phyloP scores from a whole-genome alignment of 1,140 invertebrate genomes.

The Colletes gigas region DNA sequence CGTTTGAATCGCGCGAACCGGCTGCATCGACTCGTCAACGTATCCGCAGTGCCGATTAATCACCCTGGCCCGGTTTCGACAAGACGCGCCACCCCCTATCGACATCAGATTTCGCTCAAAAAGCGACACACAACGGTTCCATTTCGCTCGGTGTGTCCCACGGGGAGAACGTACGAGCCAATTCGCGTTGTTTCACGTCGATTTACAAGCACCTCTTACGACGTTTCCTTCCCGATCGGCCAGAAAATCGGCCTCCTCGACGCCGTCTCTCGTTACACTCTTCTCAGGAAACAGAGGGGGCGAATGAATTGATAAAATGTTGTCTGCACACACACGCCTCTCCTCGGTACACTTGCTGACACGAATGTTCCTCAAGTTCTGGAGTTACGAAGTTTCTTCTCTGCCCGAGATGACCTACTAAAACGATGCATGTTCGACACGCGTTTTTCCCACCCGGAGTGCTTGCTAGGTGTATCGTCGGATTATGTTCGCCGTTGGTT shows the following conservation, averaged over 20 bases:
- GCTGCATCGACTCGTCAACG: slow-evolving; percentile 58
- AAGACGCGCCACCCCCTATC: slow-evolving; percentile 31
- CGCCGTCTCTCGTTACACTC: not conserved
- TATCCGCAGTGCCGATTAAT: slow-evolving; percentile 60
- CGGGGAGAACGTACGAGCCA: not conserved
- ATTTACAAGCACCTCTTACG: not conserved
- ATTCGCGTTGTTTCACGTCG: not conserved
- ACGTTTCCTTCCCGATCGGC: not conserved
- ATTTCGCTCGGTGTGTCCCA: not conserved
- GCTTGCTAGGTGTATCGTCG: not conserved
- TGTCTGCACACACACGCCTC: slow-evolving; percentile 14
- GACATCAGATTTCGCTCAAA: slow-evolving; percentile 19
- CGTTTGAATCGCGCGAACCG: slow-evolving; percentile 37
- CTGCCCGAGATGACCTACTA: slow-evolving; percentile 28
- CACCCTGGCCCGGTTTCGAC: slow-evolving; percentile 57
- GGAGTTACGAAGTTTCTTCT: slow-evolving; percentile 24
- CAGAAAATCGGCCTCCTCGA: too few relatives aligned
- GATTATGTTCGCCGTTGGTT: not conserved
- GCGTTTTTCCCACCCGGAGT: not conserved
- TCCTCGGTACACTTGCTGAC: slow-evolving; percentile 18
- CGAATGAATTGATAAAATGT: slow-evolving; percentile 10
- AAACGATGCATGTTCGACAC: slow-evolving; percentile 40
- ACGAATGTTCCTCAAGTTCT: slow-evolving; percentile 25
- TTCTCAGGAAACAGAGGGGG: not conserved
- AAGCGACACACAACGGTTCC: slow-evolving; percentile 19